Evolutionary conservation across 2,888 invertebrate genomes (phyloP), one percentile per base, ranked within the genome.

Genomic region (Atrina japonica): DNA sequence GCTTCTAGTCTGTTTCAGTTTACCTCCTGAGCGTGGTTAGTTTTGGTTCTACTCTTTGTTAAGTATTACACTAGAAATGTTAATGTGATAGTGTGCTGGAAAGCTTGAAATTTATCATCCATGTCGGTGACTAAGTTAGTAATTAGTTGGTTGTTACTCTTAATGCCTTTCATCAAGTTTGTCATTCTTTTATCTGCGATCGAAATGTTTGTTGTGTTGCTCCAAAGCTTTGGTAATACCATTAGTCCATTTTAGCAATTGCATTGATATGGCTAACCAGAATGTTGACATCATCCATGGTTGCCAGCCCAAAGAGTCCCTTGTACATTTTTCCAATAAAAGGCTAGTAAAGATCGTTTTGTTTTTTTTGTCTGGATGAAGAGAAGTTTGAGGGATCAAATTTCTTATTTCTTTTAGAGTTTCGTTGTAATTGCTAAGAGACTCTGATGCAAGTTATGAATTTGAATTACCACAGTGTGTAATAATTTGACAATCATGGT

Each of bases 271-370:
- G 49, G 25, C 49, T 43, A n/a, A 58, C 59, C 16, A 72, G 18
- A 23, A 52, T 35, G 25, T 64, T 29, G 16, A 70, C 64, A 53
- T 59, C 70, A 11, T 52, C 52, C 7, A 45, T 27, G 3, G 65
- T 70, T 7, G 61, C 61, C 9, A 63, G 27, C 1, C 56, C 71
- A 50, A 71, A 61, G 1, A 71, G 45, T n/a, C 61, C 49, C 49
- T 50, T 47, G 40, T 53, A 45, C 41, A 66, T 60, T 21, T 29
- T 55, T 14, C 65, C 66, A 2, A 71, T 56, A 29, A 66, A 60
- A 16, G n/a, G 70, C 16, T n/a, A 66, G 30, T 1, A 60, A 27
- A 16, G 65, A 53, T 1, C 66, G 23, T 23, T 43, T 43, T 11
- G 40, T n/a, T 43, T 35, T 66, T 59, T 35, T 3, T 35, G 63